Evolutionary conservation across 2,113 vertebrate genomes (phyloP), one percentile per base, ranked within the genome.

Genomic region (Cyanoliseus patagonus): DNA sequence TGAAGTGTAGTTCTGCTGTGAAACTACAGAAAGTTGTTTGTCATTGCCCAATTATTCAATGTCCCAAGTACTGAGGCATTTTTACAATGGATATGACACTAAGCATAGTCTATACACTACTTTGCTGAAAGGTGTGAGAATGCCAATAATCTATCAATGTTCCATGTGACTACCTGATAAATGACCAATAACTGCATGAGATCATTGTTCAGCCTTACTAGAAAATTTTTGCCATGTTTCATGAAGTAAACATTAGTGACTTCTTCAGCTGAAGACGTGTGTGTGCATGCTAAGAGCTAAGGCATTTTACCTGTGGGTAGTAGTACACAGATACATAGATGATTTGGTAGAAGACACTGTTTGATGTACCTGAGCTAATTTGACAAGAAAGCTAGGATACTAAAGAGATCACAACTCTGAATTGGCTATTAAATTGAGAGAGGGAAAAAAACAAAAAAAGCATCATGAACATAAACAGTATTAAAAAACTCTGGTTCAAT

Each of bases 381-480:
- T 75, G 22, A 78, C 11, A 52, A 37, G 31, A 57, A 53, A 67
- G 2, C 5, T 72, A 10, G n/a, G 22, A 41, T 64, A 22, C 11
- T 64, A 57, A 63, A 68, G 19, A 49, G 5, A 75, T 22, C 5
- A 33, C 11, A 53, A 66, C 22, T 47, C 18, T 59, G 23, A 72
- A 77, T 25, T 55, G 42, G 4, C 4, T 5, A 27, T 75, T 46
- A 49, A 61, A 68, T 37, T 61, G 52, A 69, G 37, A 83, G 8
- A 61, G 6, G 55, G 7, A 44, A 42, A 90, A 64, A 2, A 44
- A 42, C 2, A 33, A 52, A 9, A 62, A 35, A 30, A 0, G 0
- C 3, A 15, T 11, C 7, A 22, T 17, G 37, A 85, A 33, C 6
- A 62, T 35, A 62, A 95, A 49, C 6, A 49, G 11, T 91, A 62